Evolutionary conservation across 2,113 vertebrate genomes (phyloP), one percentile per base, ranked within the genome.

Genomic region (Microtus oregoni): DNA sequence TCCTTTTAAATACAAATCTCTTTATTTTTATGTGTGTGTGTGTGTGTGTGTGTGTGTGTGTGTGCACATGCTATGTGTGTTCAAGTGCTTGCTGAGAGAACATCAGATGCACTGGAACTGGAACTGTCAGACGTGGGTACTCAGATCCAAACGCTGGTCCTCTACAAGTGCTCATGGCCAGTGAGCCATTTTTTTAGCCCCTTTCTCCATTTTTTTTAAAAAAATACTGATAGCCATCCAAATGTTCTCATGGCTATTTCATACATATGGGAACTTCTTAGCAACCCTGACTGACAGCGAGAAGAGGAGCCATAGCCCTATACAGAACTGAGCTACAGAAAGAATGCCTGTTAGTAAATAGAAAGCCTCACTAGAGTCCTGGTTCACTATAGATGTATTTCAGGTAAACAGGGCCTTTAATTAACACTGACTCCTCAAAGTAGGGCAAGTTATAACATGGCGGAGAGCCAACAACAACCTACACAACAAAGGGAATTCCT

Each of bases 231-330:
- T 28, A 94, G 11, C 70, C 89, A n/a, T 73, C 55, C 67, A 83
- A 95, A 94, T 95, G 15, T 41, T 92, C 44, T 88, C 47, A 47
- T 14, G 79, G 88, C 81, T 32, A 77, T 89, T 93, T 94, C 44
- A 92, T n/a, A 79, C 70, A 63, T 73, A 82, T 76, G 8, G 81
- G 12, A 94, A n/a, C 58, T 28, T 93, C 55, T 4, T 13, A 50
- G 58, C 70, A 30, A 77, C n/a, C 5, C 17, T 68, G 2, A 78
- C 35, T 89, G 41, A 73, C 86, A 86, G 24, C 1, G 38, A 91
- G 87, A 86, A 76, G 22, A 67, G n/a, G 26, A 90, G 41, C 41
- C 63, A 65, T 82, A 58, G n/a, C 26, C 2, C 72, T 94, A 86
- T 90, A 41, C 28, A 70, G 26, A 83, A 65, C 38, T 94, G 86